A percentile compares a stretch with the other conserved stretches of the same genome.
phyloP scores from a whole-genome alignment of 1,140 invertebrate genomes.

The Rhyacophila brunnea region DNA sequence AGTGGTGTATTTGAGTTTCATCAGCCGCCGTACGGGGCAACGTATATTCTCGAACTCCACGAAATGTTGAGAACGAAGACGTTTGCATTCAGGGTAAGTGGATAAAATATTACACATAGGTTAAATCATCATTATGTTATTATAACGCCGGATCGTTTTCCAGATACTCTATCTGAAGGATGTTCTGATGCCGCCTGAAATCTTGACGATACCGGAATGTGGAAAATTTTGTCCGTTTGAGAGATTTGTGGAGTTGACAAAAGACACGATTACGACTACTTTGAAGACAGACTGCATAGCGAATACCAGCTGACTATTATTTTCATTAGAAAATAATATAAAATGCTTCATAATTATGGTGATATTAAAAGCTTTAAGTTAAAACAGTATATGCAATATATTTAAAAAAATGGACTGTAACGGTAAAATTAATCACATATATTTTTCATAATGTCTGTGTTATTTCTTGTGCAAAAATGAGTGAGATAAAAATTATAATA shows the following conservation, averaged over 20 bases:
- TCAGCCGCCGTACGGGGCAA: constrained; percentile 56
- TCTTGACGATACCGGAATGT: constrained; percentile 38
- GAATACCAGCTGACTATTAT: not conserved
- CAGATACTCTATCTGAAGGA: constrained; percentile 39
- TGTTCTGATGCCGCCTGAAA: constrained; percentile 24
- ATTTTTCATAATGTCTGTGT: no score
- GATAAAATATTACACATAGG: not conserved
- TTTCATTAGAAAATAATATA: no score
- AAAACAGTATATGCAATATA: no score
- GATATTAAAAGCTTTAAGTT: no score
- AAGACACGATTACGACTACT: constrained; percentile 34
- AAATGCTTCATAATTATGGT: no score
- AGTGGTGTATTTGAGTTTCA: constrained; percentile 62
- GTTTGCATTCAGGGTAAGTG: constrained; percentile 24
- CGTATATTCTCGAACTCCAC: constrained; percentile 47
- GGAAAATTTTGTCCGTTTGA: constrained; percentile 41
- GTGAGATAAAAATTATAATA: no score
- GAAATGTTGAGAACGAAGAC: constrained; percentile 26
- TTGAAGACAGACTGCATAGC: constrained; percentile 24
- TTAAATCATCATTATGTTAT: not conserved
- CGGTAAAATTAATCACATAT: no score
- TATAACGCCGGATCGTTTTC: no score
- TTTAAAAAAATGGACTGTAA: no score
- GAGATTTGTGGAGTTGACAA: constrained; percentile 39
- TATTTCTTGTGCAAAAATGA: no score